Evolutionary conservation across 1,140 invertebrate species (phyloP).

Genomic region (Brachionus manjavacas): DNA sequence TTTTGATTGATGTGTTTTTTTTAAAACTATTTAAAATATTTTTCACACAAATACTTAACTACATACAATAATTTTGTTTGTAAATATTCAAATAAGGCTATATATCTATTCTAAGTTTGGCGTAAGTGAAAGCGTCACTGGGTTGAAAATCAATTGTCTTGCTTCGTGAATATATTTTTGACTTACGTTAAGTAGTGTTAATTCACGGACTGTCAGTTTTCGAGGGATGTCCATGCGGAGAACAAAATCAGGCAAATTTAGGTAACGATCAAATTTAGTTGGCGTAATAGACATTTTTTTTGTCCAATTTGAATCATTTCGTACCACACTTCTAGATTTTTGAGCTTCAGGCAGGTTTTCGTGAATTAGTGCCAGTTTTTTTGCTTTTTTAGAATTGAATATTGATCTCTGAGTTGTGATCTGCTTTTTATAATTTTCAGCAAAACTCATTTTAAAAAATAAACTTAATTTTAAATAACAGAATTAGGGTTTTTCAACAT

Average conservation of each 20-base stretch:
- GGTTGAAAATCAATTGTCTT: not conserved
- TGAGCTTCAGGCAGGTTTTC: not conserved
- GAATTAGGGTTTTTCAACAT: not conserved
- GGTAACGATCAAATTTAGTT: not conserved
- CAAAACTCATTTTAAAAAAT: not conserved
- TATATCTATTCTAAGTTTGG: not conserved
- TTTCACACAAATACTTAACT: no score
- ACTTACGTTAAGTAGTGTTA: not conserved
- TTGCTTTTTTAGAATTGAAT: not conserved
- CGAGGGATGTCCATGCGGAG: not conserved
- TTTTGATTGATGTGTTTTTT: no score
- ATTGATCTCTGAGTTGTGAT: not conserved
- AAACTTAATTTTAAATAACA: not conserved
- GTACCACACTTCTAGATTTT: not conserved
- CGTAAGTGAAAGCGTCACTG: not conserved
- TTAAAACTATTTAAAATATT: no score
- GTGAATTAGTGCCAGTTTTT: not conserved
- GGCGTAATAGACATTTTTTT: not conserved
- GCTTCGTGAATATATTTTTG: conserved; percentile 13
- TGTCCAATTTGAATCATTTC: not conserved
- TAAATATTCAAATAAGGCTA: not conserved
- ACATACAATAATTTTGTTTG: no score
- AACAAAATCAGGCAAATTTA: not conserved
- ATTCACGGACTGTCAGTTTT: not conserved
- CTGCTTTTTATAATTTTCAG: not conserved